Evolutionary conservation across 2,888 invertebrate genomes (phyloP), one percentile per base, ranked within the genome.

Genomic region (Brachynemurus nebulosus): DNA sequence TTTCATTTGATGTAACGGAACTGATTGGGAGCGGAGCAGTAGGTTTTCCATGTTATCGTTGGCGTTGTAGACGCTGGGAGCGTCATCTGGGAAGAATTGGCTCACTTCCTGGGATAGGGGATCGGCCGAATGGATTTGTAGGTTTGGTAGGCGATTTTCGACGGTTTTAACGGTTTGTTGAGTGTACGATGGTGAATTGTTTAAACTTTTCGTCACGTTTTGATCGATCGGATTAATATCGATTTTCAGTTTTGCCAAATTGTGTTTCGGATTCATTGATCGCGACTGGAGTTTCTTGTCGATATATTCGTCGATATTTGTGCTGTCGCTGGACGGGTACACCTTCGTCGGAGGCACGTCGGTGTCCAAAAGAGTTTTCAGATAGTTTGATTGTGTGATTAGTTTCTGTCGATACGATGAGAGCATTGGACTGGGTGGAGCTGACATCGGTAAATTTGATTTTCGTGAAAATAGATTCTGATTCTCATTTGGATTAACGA

Each of bases 11-110:
- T 77, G 76, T 16, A 83, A 62, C 0, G 88, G 88, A 40, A 86
- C 88, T 11, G 86, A 86, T 55, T 86, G 86, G 6, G 86, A 86
- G 42, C 88, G 69, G 48, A 59, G 63, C n/a, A n/a, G n/a, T n/a
- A n/a, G n/a, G n/a, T n/a, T n/a, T n/a, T n/a, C n/a, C 19, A 50
- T 39, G 17, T 47, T 46, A 27, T 46, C 44, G 51, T 55, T 51
- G 38, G 55, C 47, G 45, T 54, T 44, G 44, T 50, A 54, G 9
- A 52, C 46, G 17, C 52, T 50, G 53, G 66, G 70, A 46, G 68
- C 66, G 50, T 69, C 71, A 38, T 71, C 73, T 48, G 74, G 71
- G 54, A 79, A 72, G 52, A 78, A 69, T 52, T 76, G 74, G 52
- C 72, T 74, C 8, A 78, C 74, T 57, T 79, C 78, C 44, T 69